These are phyloP conservation scores for Reinhardtius hippoglossoides DNA, from an alignment of 2,113 vertebrate genomes.

Conservation along the genomic window DNA sequence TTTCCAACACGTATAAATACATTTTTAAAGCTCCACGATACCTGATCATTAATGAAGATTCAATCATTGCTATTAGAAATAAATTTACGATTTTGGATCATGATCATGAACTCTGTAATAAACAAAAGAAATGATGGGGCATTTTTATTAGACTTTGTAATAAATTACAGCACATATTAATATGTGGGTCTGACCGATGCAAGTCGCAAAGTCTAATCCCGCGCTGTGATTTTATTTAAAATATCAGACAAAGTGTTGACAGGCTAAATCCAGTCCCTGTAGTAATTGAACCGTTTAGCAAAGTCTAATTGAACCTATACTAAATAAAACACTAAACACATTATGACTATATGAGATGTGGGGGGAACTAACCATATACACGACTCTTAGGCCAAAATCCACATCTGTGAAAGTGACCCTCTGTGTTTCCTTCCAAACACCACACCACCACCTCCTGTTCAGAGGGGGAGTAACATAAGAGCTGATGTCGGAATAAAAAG, in stretches of 20 bases:
- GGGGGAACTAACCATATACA: background rate
- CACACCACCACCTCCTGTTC: conserved; percentile 73
- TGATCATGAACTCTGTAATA: background rate
- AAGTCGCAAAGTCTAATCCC: background rate
- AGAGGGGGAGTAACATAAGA: conserved; percentile 43
- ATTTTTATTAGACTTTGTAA: background rate
- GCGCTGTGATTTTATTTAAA: background rate
- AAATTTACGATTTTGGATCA: no score
- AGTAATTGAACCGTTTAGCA: background rate
- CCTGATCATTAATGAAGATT: background rate
- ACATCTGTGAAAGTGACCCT: no score
- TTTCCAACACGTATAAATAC: background rate
- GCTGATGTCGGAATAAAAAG: background rate
- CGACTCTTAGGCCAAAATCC: no score
- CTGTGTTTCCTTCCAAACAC: conserved; percentile 23
- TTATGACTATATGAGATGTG: background rate
- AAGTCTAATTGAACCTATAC: background rate
- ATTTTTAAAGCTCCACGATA: background rate
- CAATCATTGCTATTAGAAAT: background rate
- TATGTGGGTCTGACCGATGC: background rate
- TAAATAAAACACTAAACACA: background rate
- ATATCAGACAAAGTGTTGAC: background rate
- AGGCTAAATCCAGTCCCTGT: background rate
- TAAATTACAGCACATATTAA: background rate
- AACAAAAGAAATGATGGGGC: background rate